Base-by-base conservation (phyloP, 2,888 invertebrate species). In the Dendrolimus pini region DNA sequence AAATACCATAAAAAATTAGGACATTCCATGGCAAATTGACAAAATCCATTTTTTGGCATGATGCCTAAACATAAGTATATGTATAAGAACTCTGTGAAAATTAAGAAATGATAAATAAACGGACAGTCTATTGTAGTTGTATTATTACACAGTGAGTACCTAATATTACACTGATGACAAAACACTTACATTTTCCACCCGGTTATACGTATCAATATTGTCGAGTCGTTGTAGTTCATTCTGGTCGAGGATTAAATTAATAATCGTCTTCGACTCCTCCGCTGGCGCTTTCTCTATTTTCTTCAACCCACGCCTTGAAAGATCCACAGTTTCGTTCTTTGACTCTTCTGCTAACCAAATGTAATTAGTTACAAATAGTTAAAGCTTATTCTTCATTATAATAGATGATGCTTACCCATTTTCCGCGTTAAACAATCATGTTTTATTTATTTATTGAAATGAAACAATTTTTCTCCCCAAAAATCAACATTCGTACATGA, bases 151-250 rank as follows among this genome's bases (percentile, higher is more conserved):
- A 30, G 30, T 30, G 6, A 30, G 30, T 30, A 30, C 30, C 3
- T 30, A 6, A 6, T 30, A 30, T 3, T 30, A 30, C 30, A 30
- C 30, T 30, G 30, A 47, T 47, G 10, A 47, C 12, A 12, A 47
- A 2, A 9, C 57, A 61, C 80, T 83, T 91, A 96, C 96, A 91
- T 94, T 95, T 84, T 95, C 94, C 57, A 97, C 92, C 76, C 94
- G 93, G 59, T 92, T 92, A 82, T 95, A 97, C 41, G 95, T 94
- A 72, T 97, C 97, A 67, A 97, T 93, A 83, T 96, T 96, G 82
- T 97, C 97, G 71, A 97, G 92, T 70, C 96, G 93, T 74, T 96
- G 96, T 62, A 98, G 86, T 77, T 96, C 96, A 91, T 98, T 98
- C 76, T 96, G 95, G 78, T 97, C 96, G 57, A 96, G 91, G 68